These are phyloP conservation scores for Akabosia matsudoensis DNA, from an alignment of 1,140 invertebrate species.

Conservation along the genomic window DNA sequence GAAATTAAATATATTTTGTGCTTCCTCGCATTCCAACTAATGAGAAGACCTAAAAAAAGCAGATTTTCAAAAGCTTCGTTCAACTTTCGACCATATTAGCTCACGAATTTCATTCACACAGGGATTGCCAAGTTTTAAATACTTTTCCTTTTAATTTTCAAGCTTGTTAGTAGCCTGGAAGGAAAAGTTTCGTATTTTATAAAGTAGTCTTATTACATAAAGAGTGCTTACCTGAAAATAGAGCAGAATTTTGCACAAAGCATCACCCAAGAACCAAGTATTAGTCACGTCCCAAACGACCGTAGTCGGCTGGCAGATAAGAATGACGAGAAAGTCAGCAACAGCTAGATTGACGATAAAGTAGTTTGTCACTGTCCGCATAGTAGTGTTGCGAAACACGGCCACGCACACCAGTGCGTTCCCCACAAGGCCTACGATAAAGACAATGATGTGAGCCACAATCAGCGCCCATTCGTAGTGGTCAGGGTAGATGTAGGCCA, in stretches of 20 bases:
- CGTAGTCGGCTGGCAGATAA: slow-evolving; percentile 81
- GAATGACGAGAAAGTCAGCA: slow-evolving; percentile 84
- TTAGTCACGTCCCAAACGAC: slow-evolving; percentile 85
- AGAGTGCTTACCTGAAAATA: slow-evolving; percentile 79
- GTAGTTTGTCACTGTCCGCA: slow-evolving; percentile 88
- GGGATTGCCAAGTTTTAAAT: too few relatives aligned
- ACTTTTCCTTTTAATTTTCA: too few relatives aligned
- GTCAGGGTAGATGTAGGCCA: slow-evolving; percentile 51
- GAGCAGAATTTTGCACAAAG: slow-evolving; percentile 75
- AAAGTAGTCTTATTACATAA: too few relatives aligned
- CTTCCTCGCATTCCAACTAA: too few relatives aligned
- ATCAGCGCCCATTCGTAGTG: slow-evolving; percentile 67
- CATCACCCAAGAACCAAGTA: slow-evolving; percentile 80
- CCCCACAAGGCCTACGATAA: slow-evolving; percentile 73
- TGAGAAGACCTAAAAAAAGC: too few relatives aligned
- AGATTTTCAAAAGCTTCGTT: too few relatives aligned
- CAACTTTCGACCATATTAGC: too few relatives aligned
- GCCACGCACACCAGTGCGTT: slow-evolving; percentile 86
- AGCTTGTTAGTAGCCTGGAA: too few relatives aligned
- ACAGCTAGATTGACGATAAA: slow-evolving; percentile 89
- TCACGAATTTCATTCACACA: too few relatives aligned
- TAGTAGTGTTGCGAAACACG: slow-evolving; percentile 75
- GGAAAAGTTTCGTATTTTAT: too few relatives aligned
- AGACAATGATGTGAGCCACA: slow-evolving; percentile 65
- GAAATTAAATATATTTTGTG: too few relatives aligned